phyloP scores from a whole-genome alignment of 2,888 invertebrate genomes.

The Nymphalis c-album region DNA sequence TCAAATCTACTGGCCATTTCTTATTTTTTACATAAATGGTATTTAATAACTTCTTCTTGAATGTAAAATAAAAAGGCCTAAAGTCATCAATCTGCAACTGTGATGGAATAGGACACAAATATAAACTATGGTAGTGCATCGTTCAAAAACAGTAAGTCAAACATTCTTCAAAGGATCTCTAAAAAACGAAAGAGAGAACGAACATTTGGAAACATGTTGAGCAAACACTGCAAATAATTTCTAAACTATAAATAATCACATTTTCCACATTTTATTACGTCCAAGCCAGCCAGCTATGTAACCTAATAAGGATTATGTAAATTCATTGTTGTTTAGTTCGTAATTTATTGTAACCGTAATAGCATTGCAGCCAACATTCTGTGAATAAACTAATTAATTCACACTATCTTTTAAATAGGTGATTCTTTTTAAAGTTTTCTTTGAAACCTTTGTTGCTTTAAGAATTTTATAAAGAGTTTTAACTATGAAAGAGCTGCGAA shows the following conservation, averaged over 20 bases:
- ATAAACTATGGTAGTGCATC: background rate
- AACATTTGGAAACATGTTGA: slow-evolving; percentile 15
- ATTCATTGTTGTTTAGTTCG: slow-evolving; percentile 24
- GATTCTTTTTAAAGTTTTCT: background rate
- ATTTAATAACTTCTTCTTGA: no score
- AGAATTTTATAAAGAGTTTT: background rate
- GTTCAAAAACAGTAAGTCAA: background rate
- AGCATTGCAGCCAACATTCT: slow-evolving; percentile 1
- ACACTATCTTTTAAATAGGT: slow-evolving; percentile 1
- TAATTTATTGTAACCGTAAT: slow-evolving; percentile 24
- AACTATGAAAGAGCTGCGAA: background rate
- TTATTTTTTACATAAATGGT: no score
- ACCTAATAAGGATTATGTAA: slow-evolving; percentile 28
- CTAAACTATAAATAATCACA: slow-evolving; percentile 29
- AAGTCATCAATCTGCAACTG: no score
- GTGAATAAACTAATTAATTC: slow-evolving; percentile 2
- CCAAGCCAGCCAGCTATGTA: slow-evolving; percentile 32
- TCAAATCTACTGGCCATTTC: no score
- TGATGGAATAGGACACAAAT: no score
- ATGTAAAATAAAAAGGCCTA: no score
- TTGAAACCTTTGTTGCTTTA: background rate
- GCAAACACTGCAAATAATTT: slow-evolving; percentile 30
- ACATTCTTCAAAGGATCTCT: slow-evolving; percentile 5
- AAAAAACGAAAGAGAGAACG: slow-evolving; percentile 3
- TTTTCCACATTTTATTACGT: slow-evolving; percentile 31